Base-by-base conservation (phyloP, 2,888 invertebrate genomes). In the Lepidochitona cinerea region DNA sequence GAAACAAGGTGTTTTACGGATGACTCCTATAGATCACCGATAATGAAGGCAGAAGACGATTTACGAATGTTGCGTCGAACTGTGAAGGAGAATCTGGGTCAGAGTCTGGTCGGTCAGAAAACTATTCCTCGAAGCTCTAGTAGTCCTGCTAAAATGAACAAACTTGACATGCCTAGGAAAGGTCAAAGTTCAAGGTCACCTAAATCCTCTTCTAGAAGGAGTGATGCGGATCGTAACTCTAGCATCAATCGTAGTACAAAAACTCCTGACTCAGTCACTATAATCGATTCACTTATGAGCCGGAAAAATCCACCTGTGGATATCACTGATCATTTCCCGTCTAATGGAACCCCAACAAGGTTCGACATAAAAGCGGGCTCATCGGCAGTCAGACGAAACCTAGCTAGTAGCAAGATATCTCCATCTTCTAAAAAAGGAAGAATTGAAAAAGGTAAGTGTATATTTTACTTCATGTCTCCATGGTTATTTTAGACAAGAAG, bases 31-130 rank as follows among this genome's bases (percentile, higher is more conserved):
- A 35, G 26, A n/a, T 87, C 87, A 18, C 87, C 87, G 1, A 70
- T 87, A 53, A 77, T 87, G 59, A 81, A 81, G 71, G 87, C 87
- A 7, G 87, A 87, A 74, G 75, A 81, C 32, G 86, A 87, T 41
- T 73, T 85, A 32, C 80, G 78, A n/a, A 81, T 79, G 52, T 75
- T 86, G n/a, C 81, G 84, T 36, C 77, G 80, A 35, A 78, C 66
- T 7, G 36, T 66, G 1, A 66, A 66, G 35, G 59, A 59, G 29
- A 59, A 29, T 26, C 59, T 59, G 4, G 59, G 59, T 59, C 59
- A 59, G 32, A 59, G 59, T 59, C 26, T 59, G 26, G 23, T 9
- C 14, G 29, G 29, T 23, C 59, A 59, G 4, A 23, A 32, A 14
- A n/a, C 49, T 23, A 1, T 49, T 49, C 49, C 7, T 4, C 2